phyloP scores from a whole-genome alignment of 2,797 vertebrate genomes.

The Tympanoctomys barrerae region DNA sequence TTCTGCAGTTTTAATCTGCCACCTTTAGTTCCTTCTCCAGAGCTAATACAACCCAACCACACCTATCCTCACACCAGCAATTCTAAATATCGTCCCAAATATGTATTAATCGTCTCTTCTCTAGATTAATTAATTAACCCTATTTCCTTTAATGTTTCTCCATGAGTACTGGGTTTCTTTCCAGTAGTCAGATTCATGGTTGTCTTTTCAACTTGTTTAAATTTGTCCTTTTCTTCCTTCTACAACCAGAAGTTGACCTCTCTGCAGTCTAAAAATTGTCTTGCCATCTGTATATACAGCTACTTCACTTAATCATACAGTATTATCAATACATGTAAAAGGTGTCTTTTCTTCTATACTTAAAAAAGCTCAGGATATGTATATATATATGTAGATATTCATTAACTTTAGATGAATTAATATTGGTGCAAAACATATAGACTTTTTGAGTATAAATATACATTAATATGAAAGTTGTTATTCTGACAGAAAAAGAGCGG shows the following conservation, averaged over 20 bases:
- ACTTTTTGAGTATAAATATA: slow-evolving; percentile 59
- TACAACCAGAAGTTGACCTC: slow-evolving; percentile 19
- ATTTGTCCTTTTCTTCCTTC: neutral
- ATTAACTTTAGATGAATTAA: slow-evolving; percentile 69
- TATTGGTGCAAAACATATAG: slow-evolving; percentile 51
- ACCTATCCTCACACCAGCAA: neutral
- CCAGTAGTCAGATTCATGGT: neutral
- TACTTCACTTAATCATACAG: slow-evolving; percentile 3
- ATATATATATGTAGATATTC: slow-evolving; percentile 12
- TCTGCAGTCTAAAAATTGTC: neutral
- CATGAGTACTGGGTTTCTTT: neutral
- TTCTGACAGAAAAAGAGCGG: slow-evolving; percentile 31
- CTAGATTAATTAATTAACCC: slow-evolving; percentile 63
- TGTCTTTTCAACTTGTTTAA: slow-evolving; percentile 24
- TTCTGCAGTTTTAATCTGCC: slow-evolving; percentile 29
- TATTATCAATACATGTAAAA: neutral
- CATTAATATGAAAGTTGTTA: slow-evolving; percentile 47
- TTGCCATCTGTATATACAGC: neutral
- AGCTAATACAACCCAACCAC: neutral
- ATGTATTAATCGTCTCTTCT: neutral
- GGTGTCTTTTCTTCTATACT: neutral
- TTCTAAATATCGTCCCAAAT: neutral
- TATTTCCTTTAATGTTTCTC: slow-evolving; percentile 19
- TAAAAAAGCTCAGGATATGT: slow-evolving; percentile 31
- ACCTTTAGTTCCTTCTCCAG: slow-evolving; percentile 23